Percentiles rank a stretch among this genome's conserved stretches.
Evolutionary conservation across 64 coral and sea anemone genomes (phyloP).

Genomic region (Pachyseris speciosa): DNA sequence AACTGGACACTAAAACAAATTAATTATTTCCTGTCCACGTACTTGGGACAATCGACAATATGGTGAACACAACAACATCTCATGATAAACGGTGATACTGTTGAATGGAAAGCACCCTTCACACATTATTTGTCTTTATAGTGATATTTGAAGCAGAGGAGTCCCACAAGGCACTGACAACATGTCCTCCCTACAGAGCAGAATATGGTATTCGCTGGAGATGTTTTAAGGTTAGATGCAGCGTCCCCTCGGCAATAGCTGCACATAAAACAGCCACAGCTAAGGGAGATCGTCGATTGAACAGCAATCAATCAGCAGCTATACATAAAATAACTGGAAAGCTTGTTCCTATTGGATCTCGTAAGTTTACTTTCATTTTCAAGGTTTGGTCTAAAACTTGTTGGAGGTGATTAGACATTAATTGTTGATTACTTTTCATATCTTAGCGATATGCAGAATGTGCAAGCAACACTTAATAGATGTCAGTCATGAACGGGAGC

Average conservation of each 20-base stretch:
- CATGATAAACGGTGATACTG: no score
- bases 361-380: conserved; percentile 33
- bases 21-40: no score
- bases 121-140: no score
- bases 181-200: conserved; percentile 54
- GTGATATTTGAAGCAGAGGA: conserved; percentile 49
- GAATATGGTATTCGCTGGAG: conserved; percentile 47
- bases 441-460: conserved; percentile 26
- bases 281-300: conserved; percentile 26
- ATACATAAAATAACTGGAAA: conserved; percentile 9
- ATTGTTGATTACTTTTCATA: background rate
- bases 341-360: conserved; percentile 51
- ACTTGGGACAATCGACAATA: no score
- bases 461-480: conserved; percentile 42
- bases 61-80: no score
- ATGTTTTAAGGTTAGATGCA: conserved; percentile 34
- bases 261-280: conserved; percentile 23
- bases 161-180: conserved; percentile 17
- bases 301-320: conserved; percentile 1
- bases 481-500: background rate
- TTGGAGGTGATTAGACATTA: background rate
- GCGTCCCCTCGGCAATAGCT: conserved; percentile 25
- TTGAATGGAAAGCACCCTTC: no score
- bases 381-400: background rate
- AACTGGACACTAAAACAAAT: no score